Percentiles rank a stretch among this genome's conserved stretches.
phyloP scores from a whole-genome alignment of 2,888 invertebrate species.

The Ptychoptera contaminata region DNA sequence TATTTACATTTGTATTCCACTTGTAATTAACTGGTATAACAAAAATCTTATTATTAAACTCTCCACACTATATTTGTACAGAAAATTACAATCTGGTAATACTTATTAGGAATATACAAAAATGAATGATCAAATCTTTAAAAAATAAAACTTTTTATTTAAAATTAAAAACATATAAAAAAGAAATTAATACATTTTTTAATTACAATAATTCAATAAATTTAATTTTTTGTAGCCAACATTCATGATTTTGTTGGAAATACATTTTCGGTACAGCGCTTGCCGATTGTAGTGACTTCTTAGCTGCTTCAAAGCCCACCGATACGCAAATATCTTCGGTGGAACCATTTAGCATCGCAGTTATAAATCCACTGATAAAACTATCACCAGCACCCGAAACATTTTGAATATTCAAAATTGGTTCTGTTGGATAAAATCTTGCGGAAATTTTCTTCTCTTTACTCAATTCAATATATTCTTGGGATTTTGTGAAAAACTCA shows the following conservation, averaged over 20 bases:
- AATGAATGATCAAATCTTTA: too few relatives aligned
- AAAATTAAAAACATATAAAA: too few relatives aligned
- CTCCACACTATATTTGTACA: too few relatives aligned
- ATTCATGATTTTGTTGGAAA: slow-evolving; percentile 15
- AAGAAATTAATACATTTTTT: too few relatives aligned
- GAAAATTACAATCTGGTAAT: too few relatives aligned
- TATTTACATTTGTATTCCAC: too few relatives aligned
- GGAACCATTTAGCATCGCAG: slow-evolving; percentile 39
- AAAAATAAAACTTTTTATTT: too few relatives aligned
- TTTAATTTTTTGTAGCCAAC: slow-evolving; percentile 3
- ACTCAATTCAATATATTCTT: slow-evolving; percentile 12
- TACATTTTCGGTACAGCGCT: slow-evolving; percentile 41
- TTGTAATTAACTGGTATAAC: too few relatives aligned
- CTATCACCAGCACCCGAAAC: slow-evolving; percentile 78
- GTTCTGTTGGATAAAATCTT: slow-evolving; percentile 31
- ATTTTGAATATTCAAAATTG: slow-evolving; percentile 38
- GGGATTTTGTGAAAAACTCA: slow-evolving; percentile 1
- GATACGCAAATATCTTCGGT: slow-evolving; percentile 41
- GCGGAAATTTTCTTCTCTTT: slow-evolving; percentile 9
- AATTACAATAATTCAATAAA: too few relatives aligned
- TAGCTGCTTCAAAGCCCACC: slow-evolving; percentile 46
- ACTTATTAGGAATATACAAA: too few relatives aligned
- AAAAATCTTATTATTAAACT: too few relatives aligned
- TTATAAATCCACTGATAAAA: slow-evolving; percentile 52
- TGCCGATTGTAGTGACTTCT: slow-evolving; percentile 38